Base-by-base conservation (phyloP, 1,140 invertebrate species). In the Drosophila lacertosa region DNA sequence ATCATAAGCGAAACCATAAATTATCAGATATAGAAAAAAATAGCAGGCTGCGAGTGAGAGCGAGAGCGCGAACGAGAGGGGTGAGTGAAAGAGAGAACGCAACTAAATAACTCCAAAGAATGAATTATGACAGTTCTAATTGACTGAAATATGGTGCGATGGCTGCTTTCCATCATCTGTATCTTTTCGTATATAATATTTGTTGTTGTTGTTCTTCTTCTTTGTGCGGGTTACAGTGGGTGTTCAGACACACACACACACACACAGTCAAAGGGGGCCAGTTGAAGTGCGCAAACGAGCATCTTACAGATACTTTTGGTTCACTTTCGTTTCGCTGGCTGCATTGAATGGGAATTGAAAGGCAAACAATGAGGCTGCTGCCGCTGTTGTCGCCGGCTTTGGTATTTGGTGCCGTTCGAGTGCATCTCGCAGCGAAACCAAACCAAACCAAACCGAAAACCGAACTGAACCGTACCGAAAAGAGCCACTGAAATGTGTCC, bases 111-210 rank as follows among this genome's bases (percentile, higher is more conserved):
- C 80, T 89, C 80, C 75, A 75, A 86, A 80, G 81, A 90, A 90
- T 90, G 89, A 90, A 90, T 90, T 90, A 90, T 90, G 89, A 90
- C 89, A 86, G 89, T 83, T 90, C 89, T 90, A 90, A 90, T 90
- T 90, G 89, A 90, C 89, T 90, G 89, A 90, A 90, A 89, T 90
- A 89, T 90, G 89, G 89, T 77, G 83, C 82, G 74, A 88, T 88
- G 82, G 82, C 82, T 88, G 82, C 83, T 88, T 88, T 88, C 82
- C 82, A 82, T 88, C 82, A 88, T 75, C 45, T 64, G 54, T 68
- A 71, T 75, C 53, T 64, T 18, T 55, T 44, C 22, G 6, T 39
- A 47, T 29, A 47, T 54, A 45, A 29, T 50, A 54, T 71, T 58
- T 58, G 18, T 44, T n/a, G n/a, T n/a, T n/a, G n/a, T n/a, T n/a